Percentiles rank a stretch among this genome's conserved stretches.
These are phyloP conservation scores for Cyprinodon tularosa DNA, from an alignment of 2,113 vertebrate genomes.

Conservation along the genomic window DNA sequence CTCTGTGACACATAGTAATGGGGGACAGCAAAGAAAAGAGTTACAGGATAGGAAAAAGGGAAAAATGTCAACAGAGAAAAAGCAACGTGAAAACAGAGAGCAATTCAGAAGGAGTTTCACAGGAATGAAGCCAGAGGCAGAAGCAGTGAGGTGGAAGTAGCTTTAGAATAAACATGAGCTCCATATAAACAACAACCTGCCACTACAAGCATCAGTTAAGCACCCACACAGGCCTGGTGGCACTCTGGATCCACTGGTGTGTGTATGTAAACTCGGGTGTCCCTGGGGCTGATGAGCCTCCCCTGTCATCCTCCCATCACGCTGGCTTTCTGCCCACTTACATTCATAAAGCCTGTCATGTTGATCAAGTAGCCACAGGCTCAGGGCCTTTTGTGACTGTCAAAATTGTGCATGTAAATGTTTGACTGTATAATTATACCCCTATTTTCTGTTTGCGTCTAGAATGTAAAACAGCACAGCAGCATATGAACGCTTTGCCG, in stretches of 20 bases:
- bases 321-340: slow-evolving; percentile 54
- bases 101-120: slow-evolving; percentile 65
- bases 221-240: slow-evolving; percentile 66
- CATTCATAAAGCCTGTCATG: slow-evolving; percentile 62
- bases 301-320: slow-evolving; percentile 67
- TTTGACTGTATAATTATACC: slow-evolving; percentile 65
- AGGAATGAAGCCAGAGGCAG: slow-evolving; percentile 60
- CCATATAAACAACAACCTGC: slow-evolving; percentile 75
- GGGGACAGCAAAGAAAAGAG: slow-evolving; percentile 8
- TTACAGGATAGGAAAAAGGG: slow-evolving; percentile 8
- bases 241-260: slow-evolving; percentile 58
- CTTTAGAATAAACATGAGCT: slow-evolving; percentile 78
- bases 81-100: slow-evolving; percentile 41
- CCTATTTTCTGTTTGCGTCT: slow-evolving; percentile 40
- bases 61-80: slow-evolving; percentile 54
- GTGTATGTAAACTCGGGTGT: slow-evolving; percentile 49
- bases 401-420: slow-evolving; percentile 53
- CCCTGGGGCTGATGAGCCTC: slow-evolving; percentile 62
- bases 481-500: slow-evolving; percentile 3
- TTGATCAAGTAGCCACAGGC: slow-evolving; percentile 64
- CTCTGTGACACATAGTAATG: slow-evolving; percentile 6
- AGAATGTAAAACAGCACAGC: slow-evolving; percentile 32
- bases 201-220: slow-evolving; percentile 59
- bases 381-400: slow-evolving; percentile 58
- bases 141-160: slow-evolving; percentile 66